Base-by-base conservation (phyloP, 2,797 vertebrate genomes). In the Leuciscus waleckii region DNA sequence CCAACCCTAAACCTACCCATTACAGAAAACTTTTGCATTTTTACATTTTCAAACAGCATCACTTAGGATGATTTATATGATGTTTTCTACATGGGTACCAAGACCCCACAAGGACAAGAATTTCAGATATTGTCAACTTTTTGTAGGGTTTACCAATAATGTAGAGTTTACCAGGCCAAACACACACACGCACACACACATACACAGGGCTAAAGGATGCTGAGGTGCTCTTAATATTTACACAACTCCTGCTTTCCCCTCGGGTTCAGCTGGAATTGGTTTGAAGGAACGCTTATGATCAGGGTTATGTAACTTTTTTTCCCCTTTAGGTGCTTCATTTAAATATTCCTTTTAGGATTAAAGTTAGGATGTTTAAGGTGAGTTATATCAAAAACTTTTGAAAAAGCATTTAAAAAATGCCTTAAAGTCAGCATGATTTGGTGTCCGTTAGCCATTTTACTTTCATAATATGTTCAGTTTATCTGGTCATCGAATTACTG, bases 151-250 rank as follows among this genome's bases (percentile, higher is more conserved):
- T 43, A 11, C 41, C 41, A 3, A 3, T 13, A 13, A 11, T 13
- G 13, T 13, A 46, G 43, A 13, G 43, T 46, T 43, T 13, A 41
- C 41, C 41, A 10, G 41, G 9, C 9, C 46, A 49, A 5, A 49
- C 46, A 17, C 49, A 51, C 49, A 21, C 51, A 54, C 19, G 17
- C 46, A 17, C 49, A 51, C 49, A 21, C 46, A 17, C 51, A 56
- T 1, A 71, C 54, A 37, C n/a, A 49, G 80, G 84, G 61, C 73
- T 58, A 87, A 78, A 88, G 61, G 85, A 73, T 63, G 39, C 32
- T 23, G 65, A 79, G 26, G 46, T 74, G 54, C 78, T 86, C 69
- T 84, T 51, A 61, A 29, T 58, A 73, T 82, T 73, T 71, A 70
- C 67, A 39, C 79, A 54, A 2, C 23, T 41, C 3, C 5, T 41